phyloP scores from a whole-genome alignment of 2,888 invertebrate species.

The Cephus runcator region DNA sequence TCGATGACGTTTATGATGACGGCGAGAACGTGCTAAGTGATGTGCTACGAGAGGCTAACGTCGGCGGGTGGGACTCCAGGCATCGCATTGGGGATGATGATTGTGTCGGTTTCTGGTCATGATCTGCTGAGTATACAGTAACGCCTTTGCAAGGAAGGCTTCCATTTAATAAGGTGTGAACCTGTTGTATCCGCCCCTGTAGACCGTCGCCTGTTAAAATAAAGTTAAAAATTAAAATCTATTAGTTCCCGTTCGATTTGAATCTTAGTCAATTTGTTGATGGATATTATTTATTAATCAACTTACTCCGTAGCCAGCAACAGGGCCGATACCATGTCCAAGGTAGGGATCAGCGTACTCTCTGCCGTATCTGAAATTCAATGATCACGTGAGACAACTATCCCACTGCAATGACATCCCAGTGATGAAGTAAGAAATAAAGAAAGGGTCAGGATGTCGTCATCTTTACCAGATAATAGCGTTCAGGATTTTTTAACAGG shows the following conservation, averaged over 20 bases:
- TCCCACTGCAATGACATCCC: too few species aligned
- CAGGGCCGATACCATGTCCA: slow-evolving; percentile 95
- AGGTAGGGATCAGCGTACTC: slow-evolving; percentile 95
- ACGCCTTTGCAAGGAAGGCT: slow-evolving; percentile 34
- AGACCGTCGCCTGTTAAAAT: slow-evolving; percentile 84
- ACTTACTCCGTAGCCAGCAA: slow-evolving; percentile 96
- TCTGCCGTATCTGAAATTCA: slow-evolving; percentile 78
- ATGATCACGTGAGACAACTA: slow-evolving; percentile 27
- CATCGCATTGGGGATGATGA: slow-evolving; percentile 54
- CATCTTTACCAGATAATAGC: slow-evolving; percentile 10
- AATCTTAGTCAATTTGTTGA: not conserved
- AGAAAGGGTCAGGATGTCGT: slow-evolving; percentile 32
- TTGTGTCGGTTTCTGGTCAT: slow-evolving; percentile 53
- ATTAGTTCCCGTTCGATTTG: not conserved
- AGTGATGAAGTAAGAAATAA: too few species aligned
- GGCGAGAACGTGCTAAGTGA: slow-evolving; percentile 32
- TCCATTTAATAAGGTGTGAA: slow-evolving; percentile 87
- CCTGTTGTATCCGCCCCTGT: slow-evolving; percentile 94
- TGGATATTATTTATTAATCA: not conserved
- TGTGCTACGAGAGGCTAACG: slow-evolving; percentile 24
- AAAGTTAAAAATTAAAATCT: not conserved
- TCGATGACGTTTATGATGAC: slow-evolving; percentile 35
- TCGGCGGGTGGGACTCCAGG: slow-evolving; percentile 65
- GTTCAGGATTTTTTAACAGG: slow-evolving; percentile 38
- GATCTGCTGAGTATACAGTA: slow-evolving; percentile 51